These are phyloP conservation scores for Sylvilagus floridanus DNA, from an alignment of 2,797 vertebrate genomes.

Conservation along the genomic window DNA sequence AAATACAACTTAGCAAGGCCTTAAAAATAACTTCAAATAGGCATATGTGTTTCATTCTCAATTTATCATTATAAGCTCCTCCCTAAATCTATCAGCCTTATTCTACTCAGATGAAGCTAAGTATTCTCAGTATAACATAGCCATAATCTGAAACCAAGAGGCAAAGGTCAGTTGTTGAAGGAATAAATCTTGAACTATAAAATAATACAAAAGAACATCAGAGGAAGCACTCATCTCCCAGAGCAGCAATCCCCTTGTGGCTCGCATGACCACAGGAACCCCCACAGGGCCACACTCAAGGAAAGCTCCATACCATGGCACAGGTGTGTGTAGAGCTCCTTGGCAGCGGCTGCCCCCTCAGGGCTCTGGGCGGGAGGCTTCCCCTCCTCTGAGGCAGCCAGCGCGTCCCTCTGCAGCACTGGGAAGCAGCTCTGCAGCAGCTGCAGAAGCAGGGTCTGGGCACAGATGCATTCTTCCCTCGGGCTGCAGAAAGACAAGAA, in stretches of 20 bases:
- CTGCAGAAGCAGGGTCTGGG: conserved; percentile 93
- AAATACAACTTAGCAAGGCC: neutral
- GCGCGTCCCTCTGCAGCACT: conserved; percentile 89
- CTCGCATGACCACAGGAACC: neutral
- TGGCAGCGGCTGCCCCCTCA: conserved; percentile 88
- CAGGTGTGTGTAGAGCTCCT: conserved; percentile 93
- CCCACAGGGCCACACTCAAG: neutral
- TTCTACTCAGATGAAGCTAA: neutral
- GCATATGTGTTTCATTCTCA: neutral
- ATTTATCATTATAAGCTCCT: neutral
- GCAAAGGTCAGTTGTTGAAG: neutral
- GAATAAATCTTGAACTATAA: conserved; percentile 44
- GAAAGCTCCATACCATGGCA: conserved; percentile 91
- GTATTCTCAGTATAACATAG: conserved; percentile 1
- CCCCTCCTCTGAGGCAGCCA: conserved; percentile 68
- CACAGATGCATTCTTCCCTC: conserved; percentile 93
- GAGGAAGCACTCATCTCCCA: conserved; percentile 2
- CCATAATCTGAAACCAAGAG: conserved; percentile 24
- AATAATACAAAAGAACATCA: conserved; percentile 31
- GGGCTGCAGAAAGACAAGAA: conserved; percentile 79
- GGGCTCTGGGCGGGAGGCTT: conserved; percentile 77
- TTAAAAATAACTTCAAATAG: neutral
- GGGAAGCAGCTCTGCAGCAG: conserved; percentile 97
- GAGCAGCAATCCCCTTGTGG: neutral
- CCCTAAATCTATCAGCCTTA: neutral